Evolutionary conservation across 2,797 vertebrate species (phyloP), one percentile per base, ranked within the genome.

Genomic region (Danionella dracula): DNA sequence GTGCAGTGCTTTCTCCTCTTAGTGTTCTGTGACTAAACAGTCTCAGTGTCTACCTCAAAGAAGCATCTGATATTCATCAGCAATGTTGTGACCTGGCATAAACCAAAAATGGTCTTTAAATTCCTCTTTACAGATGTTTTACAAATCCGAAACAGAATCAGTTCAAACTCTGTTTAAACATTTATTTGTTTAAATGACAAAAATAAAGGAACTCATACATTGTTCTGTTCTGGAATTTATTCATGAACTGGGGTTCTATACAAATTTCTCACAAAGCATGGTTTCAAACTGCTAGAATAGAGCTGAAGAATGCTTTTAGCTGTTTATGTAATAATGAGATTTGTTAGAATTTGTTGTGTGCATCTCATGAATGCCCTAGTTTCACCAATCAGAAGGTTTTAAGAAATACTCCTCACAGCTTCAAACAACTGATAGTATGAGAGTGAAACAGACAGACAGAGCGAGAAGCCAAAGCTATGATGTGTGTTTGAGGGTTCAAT

Each of bases 21-120:
- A 58, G 73, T 85, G 76, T 84, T 77, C 82, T 80, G 70, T 81
- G 85, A 79, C 71, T 83, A 75, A 78, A 72, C 64, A 82, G 78
- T 88, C 75, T 90, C 79, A 73, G 85, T 86, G 88, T 89, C 90
- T 91, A 91, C 90, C 90, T 91, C 89, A 90, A 84, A 82, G 79
- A 77, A 81, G 84, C 81, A 84, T 86, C 87, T 89, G 87, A 84
- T 87, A 82, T 62, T 68, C 56, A 84, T 83, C 82, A 84, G 80
- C 58, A 63, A 86, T 82, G 83, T 85, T 83, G 81, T 84, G 79
- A 84, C 79, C 71, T 79, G 78, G 78, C 78, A 81, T 80, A 74
- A 76, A 87, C 86, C 84, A 86, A 88, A 89, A 85, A 76, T 69
- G 71, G 72, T 66, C 77, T 67, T 76, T 64, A 73, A 83, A 78